Base-by-base conservation (phyloP, 2,797 vertebrate genomes). In the Vultur gryphus region DNA sequence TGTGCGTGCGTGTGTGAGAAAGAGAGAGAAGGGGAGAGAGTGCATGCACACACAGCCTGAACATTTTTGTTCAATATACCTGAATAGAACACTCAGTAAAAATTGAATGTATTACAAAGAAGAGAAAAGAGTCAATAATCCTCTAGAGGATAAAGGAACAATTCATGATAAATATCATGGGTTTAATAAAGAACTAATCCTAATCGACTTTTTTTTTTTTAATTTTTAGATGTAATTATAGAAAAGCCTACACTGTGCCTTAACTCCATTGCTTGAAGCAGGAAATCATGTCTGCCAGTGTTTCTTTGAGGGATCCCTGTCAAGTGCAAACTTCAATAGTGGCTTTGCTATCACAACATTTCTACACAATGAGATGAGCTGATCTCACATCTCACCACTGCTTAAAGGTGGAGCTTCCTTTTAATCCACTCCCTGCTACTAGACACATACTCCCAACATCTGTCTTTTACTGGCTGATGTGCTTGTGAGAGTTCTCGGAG, bases 1-100 rank as follows among this genome's bases (percentile, higher is more conserved):
- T 24, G 15, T 59, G 21, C 14, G 2, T 58, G 20, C 18, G 8
- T 0, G 0, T 57, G 20, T 43, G 39, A 10, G 33, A 66, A 33
- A 55, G 26, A 55, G 46, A 80, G n/a, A 70, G 25, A 80, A 49
- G 31, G 6, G 5, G 43, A 61, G 15, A 49, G 21, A 65, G 5
- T 41, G 10, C 17, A 24, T 7, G 35, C 18, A 51, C 7, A 13
- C 9, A 43, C 23, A 75, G 24, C 16, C 18, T 51, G 9, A 70
- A 82, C 6, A 10, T 39, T 75, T 89, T 89, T 89, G 33, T 26
- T 19, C 35, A 51, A 55, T 37, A 55, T 3, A 48, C 2, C 41
- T 28, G 10, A 58, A 54, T 1, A 70, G 19, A 73, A 75, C 7
- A 83, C 2, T 6, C 19, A 55, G 7, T 41, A 66, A 70, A 90